Evolutionary conservation across 2,797 vertebrate species (phyloP).

Genomic region (Chloroceryle inda): DNA sequence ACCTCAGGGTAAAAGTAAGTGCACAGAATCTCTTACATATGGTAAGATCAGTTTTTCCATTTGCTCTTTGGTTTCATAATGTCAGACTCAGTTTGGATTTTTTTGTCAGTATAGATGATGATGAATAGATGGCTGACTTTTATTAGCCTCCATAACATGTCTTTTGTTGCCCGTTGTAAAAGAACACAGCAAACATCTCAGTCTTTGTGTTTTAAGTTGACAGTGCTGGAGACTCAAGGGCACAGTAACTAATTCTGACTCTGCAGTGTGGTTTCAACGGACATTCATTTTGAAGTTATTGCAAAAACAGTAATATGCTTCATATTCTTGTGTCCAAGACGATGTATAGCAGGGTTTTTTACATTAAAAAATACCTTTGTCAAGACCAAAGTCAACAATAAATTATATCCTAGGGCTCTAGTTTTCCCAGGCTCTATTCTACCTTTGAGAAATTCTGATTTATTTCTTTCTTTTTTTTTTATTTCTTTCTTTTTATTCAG

Average conservation of each 20-base stretch:
- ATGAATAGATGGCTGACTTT: background rate
- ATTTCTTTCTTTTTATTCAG: background rate
- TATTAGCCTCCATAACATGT: background rate
- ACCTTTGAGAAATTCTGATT: background rate
- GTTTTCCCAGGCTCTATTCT: background rate
- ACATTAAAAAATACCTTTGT: background rate
- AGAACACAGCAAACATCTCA: background rate
- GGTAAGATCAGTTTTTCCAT: background rate
- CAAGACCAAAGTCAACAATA: background rate
- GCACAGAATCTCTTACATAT: background rate
- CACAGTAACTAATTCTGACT: background rate
- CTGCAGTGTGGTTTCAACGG: background rate
- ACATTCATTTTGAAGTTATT: background rate
- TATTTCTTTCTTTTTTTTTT: background rate
- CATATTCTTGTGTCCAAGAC: background rate
- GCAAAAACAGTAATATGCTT: background rate
- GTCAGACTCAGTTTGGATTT: background rate
- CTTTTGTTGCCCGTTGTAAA: background rate
- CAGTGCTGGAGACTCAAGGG: background rate
- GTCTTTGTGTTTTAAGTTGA: background rate
- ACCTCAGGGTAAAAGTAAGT: background rate
- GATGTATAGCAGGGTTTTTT: background rate
- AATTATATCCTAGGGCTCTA: background rate
- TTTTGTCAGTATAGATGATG: background rate
- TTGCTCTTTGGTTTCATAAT: background rate